phyloP scores from a whole-genome alignment of 2,888 invertebrate species.

The Masnerella sp. region DNA sequence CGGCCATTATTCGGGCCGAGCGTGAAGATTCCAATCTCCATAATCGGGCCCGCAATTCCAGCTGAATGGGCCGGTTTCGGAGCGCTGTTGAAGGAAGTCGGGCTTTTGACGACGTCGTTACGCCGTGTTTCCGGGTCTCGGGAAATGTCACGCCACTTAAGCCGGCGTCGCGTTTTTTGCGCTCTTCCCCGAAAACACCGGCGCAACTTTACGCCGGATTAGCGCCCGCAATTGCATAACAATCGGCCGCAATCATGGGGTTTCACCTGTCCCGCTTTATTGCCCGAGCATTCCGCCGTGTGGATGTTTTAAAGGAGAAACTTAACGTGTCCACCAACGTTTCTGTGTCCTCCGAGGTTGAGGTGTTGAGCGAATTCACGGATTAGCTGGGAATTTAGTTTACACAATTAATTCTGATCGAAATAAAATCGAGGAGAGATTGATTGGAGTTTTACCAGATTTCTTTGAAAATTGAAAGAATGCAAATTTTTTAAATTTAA shows the following conservation, averaged over 20 bases:
- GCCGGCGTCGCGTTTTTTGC: constrained; percentile 15
- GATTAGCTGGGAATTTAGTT: no score
- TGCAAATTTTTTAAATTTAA: no score
- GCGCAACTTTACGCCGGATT: constrained; percentile 25
- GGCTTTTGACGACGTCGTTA: constrained; percentile 43
- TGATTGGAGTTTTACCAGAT: no score
- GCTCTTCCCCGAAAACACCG: constrained; percentile 23
- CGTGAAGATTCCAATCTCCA: constrained; percentile 43
- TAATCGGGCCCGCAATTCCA: constrained; percentile 8
- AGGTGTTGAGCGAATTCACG: no score
- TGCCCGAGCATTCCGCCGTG: no score
- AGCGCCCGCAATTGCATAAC: constrained; percentile 14
- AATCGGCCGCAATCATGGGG: neutral
- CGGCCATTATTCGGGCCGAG: constrained; percentile 16
- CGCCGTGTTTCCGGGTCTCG: constrained; percentile 40
- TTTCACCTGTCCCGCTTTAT: neutral
- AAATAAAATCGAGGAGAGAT: no score
- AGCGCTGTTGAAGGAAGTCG: constrained; percentile 47
- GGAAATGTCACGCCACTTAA: constrained; percentile 46
- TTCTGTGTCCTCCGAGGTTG: no score
- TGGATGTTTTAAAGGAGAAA: no score
- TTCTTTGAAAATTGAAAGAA: no score
- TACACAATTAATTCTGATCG: no score
- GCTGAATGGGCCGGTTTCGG: neutral
- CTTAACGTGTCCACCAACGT: no score